Base-by-base conservation (phyloP, 1,140 invertebrate genomes). In the Papilio glaucus region DNA sequence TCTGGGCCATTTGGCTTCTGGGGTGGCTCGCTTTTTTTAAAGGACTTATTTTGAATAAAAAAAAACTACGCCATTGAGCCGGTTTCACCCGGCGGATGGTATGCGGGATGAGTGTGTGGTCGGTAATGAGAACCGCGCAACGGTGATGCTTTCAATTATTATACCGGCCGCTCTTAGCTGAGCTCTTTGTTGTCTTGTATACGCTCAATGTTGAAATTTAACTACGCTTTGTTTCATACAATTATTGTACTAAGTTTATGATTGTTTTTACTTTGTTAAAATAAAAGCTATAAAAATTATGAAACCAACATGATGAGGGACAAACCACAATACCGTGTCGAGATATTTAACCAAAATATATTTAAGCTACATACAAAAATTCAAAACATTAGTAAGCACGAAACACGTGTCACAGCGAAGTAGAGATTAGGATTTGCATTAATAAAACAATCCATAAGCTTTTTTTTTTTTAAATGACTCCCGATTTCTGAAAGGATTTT, bases 1-100 rank as follows among this genome's bases (percentile, higher is more conserved):
- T 92, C 90, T 90, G 85, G 87, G 86, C 90, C 90, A 92, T 92
- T 92, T 92, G 89, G 88, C 90, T 89, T 88, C 89, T 89, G 82
- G 90, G 89, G 90, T 89, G 83, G 87, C 74, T 79, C 73, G 63
- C 67, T 83, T 90, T 91, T 90, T 91, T 90, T 91, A 89, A 75
- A 87, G 83, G 74, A 85, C 84, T 85, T 87, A 87, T 88, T 90
- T 90, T 90, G 84, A 91, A 90, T 89, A 89, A 87, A 90, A 88
- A 45, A 87, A 87, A 88, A 80, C 71, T 62, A 41, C 70, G 67
- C 83, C 74, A 88, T 88, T 90, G 82, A 88, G 63, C 74, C 74
- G 72, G 45, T 72, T 79, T 84, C 83, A 87, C 79, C 85, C 82
- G 83, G 78, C 78, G 78, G 79, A 80, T 82, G 76, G 73, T 75